Evolutionary conservation across 2,113 vertebrate genomes (phyloP), one percentile per base, ranked within the genome.

Genomic region (Micronisus gabar): DNA sequence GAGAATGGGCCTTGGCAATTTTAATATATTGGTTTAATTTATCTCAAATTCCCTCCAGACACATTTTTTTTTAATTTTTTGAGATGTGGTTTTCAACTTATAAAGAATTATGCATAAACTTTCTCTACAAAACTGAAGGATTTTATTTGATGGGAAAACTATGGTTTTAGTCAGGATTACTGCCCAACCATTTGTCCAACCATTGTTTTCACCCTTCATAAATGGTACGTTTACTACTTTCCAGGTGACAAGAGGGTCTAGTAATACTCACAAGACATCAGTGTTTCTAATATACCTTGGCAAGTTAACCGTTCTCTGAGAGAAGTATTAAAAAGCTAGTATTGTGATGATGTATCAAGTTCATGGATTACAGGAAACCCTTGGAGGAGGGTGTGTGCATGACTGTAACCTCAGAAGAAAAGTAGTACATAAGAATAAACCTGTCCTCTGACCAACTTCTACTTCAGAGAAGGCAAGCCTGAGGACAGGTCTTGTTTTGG

Each of bases 1-100:
- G 63, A 72, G 15, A 81, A 81, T 29, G 6, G 13, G 13, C 2
- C 10, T 3, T 1, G 0, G 5, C 15, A 5, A 13, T 62, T 79
- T 62, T 75, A 81, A 58, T 62, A 27, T 43, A 52, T 71, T 66
- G 12, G 8, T 75, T 81, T 86, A n/a, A 81, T 86, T 56, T 81
- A 7, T 43, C 32, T 74, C n/a, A 18, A 34, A 61, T 47, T 67
- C 59, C 32, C 9, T 61, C 13, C 22, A 61, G n/a, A 47, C 7
- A 26, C 6, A 3, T 25, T 55, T 27, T 62, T 12, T 62, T n/a
- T 50, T 20, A 43, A 52, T 36, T 68, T 6, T 80, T 83, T 79
- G 45, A 81, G 27, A 36, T 58, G 13, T 19, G 7, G 0, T 71
- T 93, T 95, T 93, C 50, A 67, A n/a, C 5, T 79, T 78, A 40